Evolutionary conservation across 2,113 vertebrate species (phyloP).

Genomic region (Bostrychus sinensis): DNA sequence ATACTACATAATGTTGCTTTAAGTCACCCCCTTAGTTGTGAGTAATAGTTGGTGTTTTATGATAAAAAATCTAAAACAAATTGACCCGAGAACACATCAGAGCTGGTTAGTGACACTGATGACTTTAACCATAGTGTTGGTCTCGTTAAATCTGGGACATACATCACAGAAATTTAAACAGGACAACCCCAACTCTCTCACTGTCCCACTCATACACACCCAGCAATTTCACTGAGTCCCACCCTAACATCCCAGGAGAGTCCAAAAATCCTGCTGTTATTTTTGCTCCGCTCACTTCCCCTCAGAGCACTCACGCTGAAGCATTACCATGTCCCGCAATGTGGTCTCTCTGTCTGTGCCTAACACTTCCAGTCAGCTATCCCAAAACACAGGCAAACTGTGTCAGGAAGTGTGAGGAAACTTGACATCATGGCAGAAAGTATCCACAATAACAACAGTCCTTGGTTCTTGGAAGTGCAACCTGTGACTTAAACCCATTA

Average conservation of each 20-base stretch:
- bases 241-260: constrained; percentile 71
- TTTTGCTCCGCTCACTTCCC: constrained; percentile 68
- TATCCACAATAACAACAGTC: constrained; percentile 25
- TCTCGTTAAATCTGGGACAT: constrained; percentile 67
- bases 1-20: too few species aligned
- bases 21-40: too few species aligned
- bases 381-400: constrained; percentile 24
- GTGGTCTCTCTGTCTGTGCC: constrained; percentile 12
- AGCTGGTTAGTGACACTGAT: constrained; percentile 38
- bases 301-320: constrained; percentile 35
- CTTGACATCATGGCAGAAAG: constrained; percentile 39
- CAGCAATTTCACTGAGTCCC: constrained; percentile 78
- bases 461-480: constrained; percentile 31
- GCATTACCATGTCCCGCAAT: constrained; percentile 27
- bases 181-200: constrained; percentile 20
- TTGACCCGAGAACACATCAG: constrained; percentile 33
- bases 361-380: constrained; percentile 22
- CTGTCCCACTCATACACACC: constrained; percentile 61
- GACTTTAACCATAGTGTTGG: constrained; percentile 64
- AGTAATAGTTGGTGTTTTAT: constrained; percentile 4
- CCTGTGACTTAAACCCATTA: constrained; percentile 47
- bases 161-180: constrained; percentile 45
- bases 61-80: constrained; percentile 46
- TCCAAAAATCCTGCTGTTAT: constrained; percentile 72
- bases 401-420: constrained; percentile 22